Conservation (phyloP, 2,113 vertebrate species). For the Beaufortia kweichowensis region DNA sequence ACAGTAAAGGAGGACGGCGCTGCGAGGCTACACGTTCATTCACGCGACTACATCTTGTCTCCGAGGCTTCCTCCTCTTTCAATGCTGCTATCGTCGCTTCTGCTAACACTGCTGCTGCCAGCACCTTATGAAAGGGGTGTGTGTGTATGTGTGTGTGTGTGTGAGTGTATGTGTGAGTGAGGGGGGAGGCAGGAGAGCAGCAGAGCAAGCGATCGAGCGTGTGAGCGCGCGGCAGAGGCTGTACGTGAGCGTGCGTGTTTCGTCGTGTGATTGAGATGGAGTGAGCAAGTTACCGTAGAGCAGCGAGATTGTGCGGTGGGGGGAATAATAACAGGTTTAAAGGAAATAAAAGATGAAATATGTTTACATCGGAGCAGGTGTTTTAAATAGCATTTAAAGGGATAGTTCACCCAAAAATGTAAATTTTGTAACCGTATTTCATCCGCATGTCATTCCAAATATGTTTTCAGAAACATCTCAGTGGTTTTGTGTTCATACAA, state of each 20-base stretch:
- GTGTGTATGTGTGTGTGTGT: constrained; percentile 61
- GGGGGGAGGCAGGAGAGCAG: constrained; percentile 24
- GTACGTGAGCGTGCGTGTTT: constrained; percentile 46
- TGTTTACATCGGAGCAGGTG: background rate
- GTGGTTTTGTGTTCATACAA: no score
- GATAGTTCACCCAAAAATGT: no score
- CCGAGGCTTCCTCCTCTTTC: constrained; percentile 66
- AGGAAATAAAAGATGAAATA: constrained; percentile 8
- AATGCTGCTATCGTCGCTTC: constrained; percentile 38
- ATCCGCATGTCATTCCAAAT: no score
- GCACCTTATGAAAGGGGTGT: constrained; percentile 77
- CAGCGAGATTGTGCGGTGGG: constrained; percentile 34
- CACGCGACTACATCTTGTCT: constrained; percentile 60
- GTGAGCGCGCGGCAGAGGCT: constrained; percentile 34
- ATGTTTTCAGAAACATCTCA: no score
- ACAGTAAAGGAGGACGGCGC: constrained; percentile 55
- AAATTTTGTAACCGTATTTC: no score
- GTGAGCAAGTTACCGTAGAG: constrained; percentile 69
- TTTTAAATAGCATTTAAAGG: background rate
- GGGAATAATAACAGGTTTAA: constrained; percentile 8
- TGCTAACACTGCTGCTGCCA: constrained; percentile 72
- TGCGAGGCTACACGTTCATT: constrained; percentile 55
- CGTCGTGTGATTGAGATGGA: constrained; percentile 58
- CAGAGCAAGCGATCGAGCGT: constrained; percentile 19
- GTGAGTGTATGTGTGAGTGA: constrained; percentile 46